Evolutionary conservation across 2,888 invertebrate genomes (phyloP).

Genomic region (Tetragnatha montana): DNA sequence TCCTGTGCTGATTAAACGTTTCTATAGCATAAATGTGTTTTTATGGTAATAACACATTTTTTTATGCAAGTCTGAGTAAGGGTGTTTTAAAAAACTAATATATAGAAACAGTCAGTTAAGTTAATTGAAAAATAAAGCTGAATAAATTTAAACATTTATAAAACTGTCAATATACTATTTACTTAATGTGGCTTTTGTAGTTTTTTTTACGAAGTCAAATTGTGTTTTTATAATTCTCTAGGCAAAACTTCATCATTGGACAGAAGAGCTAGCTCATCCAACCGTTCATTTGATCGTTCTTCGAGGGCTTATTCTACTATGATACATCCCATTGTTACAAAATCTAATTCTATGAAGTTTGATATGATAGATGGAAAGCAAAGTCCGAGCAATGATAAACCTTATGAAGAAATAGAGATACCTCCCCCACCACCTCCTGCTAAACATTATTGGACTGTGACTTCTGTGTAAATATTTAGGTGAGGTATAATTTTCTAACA

Average conservation of each 20-base stretch:
- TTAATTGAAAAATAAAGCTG: too few species aligned
- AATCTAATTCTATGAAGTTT: background rate
- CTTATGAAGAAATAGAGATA: slow-evolving; percentile 19
- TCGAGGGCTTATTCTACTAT: slow-evolving; percentile 61
- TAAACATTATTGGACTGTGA: slow-evolving; percentile 67
- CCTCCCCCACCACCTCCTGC: slow-evolving; percentile 62
- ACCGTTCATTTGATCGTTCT: slow-evolving; percentile 62
- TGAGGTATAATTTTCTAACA: background rate
- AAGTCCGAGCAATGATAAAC: slow-evolving; percentile 10
- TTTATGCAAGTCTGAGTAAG: too few species aligned
- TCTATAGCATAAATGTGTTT: too few species aligned
- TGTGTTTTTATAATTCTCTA: slow-evolving; percentile 6
- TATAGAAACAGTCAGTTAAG: too few species aligned
- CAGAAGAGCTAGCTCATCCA: slow-evolving; percentile 47
- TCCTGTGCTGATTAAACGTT: too few species aligned
- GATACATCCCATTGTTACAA: slow-evolving; percentile 27
- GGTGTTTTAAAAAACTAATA: too few species aligned
- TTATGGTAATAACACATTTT: too few species aligned
- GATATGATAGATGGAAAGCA: slow-evolving; percentile 2
- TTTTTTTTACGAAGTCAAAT: background rate
- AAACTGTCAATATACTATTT: background rate
- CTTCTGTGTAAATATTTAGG: slow-evolving; percentile 51
- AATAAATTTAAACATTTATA: too few species aligned
- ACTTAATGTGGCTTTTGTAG: background rate
- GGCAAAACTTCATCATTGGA: slow-evolving; percentile 63